Conservation (phyloP, 2,797 vertebrate species). For the Thunnus albacares region DNA sequence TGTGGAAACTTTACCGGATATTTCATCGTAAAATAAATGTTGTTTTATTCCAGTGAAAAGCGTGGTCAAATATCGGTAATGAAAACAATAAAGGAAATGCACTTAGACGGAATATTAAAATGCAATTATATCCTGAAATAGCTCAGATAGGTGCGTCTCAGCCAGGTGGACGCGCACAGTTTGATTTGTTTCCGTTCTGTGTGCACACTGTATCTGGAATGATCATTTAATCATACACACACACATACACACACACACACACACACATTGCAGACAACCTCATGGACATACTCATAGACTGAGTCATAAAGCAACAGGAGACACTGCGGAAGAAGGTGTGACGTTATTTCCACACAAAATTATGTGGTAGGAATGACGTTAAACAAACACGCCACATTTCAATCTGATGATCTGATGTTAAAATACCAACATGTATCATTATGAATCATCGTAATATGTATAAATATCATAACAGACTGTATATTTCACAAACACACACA, state of each 20-base stretch:
- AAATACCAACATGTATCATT: not conserved
- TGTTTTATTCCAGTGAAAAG: slow-evolving; percentile 25
- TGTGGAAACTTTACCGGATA: not conserved
- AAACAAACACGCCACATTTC: slow-evolving; percentile 16
- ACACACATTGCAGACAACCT: not conserved
- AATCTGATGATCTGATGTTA: not conserved
- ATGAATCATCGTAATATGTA: not conserved
- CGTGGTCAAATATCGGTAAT: not conserved
- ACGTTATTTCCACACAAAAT: slow-evolving; percentile 64
- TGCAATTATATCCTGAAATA: not conserved
- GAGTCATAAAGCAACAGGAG: slow-evolving; percentile 59
- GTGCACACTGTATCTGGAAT: slow-evolving; percentile 56
- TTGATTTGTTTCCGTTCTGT: slow-evolving; percentile 25
- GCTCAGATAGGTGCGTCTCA: not conserved
- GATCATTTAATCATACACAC: not conserved
- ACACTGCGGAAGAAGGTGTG: slow-evolving; percentile 67
- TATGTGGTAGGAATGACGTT: slow-evolving; percentile 23
- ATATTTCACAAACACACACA: slow-evolving; percentile 15
- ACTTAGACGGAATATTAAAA: slow-evolving; percentile 9
- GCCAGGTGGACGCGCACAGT: not conserved
- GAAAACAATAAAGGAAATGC: slow-evolving; percentile 13
- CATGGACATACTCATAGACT: slow-evolving; percentile 45
- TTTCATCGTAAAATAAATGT: not conserved
- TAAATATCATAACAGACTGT: not conserved
- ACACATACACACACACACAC: slow-evolving; percentile 27